These are phyloP conservation scores for Asbolus verrucosus DNA, from an alignment of 1,140 invertebrate species.

Conservation along the genomic window DNA sequence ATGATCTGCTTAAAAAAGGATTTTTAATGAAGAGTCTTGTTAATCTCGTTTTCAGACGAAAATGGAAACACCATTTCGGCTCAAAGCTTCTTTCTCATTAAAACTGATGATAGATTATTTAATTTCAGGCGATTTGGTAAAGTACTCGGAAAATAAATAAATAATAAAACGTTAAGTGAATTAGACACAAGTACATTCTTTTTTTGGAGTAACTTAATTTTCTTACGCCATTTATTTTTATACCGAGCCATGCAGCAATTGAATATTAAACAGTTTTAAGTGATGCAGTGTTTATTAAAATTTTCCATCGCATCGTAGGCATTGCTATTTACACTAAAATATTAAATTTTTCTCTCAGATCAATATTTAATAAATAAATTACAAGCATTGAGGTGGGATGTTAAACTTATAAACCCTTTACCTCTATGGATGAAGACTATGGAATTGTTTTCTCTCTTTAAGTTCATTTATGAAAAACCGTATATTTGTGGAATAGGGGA, in stretches of 20 bases:
- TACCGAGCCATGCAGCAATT: no score
- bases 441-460: slow-evolving; percentile 11
- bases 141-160: no score
- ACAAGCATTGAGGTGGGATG: neutral
- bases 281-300: slow-evolving; percentile 11
- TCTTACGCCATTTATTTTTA: neutral
- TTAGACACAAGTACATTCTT: no score
- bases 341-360: slow-evolving; percentile 5
- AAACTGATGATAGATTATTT: no score
- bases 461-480: slow-evolving; percentile 35
- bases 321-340: neutral
- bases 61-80: no score
- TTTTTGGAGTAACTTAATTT: no score
- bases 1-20: no score
- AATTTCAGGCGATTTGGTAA: no score
- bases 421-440: slow-evolving; percentile 1
- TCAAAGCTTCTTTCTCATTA: no score
- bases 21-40: no score
- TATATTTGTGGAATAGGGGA: slow-evolving; percentile 27
- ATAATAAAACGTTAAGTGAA: no score
- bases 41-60: no score
- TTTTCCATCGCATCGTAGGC: neutral
- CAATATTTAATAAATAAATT: slow-evolving; percentile 1
- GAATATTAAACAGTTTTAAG: slow-evolving; percentile 12
- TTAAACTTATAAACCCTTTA: slow-evolving; percentile 6